Evolutionary conservation across 2,888 invertebrate species (phyloP), one percentile per base, ranked within the genome.

Genomic region (Nezara viridula): DNA sequence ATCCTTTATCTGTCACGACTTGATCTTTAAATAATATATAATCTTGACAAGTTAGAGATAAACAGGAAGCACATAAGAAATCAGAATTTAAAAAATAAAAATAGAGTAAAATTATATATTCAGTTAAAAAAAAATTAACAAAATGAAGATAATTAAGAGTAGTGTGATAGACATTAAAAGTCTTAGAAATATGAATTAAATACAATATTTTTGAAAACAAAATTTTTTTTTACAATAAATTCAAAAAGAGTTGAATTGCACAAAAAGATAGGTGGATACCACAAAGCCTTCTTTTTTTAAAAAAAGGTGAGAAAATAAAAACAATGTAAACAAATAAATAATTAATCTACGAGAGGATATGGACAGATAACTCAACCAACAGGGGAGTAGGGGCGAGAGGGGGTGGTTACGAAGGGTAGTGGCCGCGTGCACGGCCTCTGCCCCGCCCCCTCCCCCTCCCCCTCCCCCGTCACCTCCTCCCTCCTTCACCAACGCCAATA

Each of bases 401-500:
- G 90, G 89, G 91, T 90, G 90, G 91, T 89, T 90, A 91, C 85
- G 91, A 90, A 89, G 91, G 87, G 89, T 91, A 91, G 91, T 93
- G 93, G 92, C 94, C 94, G 91, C 94, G 93, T 94, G 96, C 96
- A 93, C 96, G 95, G 93, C 96, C 96, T 94, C 96, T 95, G 94
- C 95, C 95, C 93, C 95, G 95, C 93, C 96, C 96, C 93, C 96
- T 95, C 92, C 96, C 96, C 94, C 96, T 94, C 92, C 95, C 95
- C 93, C 95, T 94, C 92, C 95, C 95, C 92, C 95, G 91, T 95
- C 95, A 96, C 96, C 96, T 96, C 96, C 95, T 96, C 96, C 94
- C 96, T 93, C 96, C 96, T 93, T 97, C 97, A 88, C 96, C 96
- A 95, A 97, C 94, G 90, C 97, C 97, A 95, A 98, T 97, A 93